These are phyloP conservation scores for Loripinus fragilis DNA, from an alignment of 2,888 invertebrate genomes.

Conservation along the genomic window DNA sequence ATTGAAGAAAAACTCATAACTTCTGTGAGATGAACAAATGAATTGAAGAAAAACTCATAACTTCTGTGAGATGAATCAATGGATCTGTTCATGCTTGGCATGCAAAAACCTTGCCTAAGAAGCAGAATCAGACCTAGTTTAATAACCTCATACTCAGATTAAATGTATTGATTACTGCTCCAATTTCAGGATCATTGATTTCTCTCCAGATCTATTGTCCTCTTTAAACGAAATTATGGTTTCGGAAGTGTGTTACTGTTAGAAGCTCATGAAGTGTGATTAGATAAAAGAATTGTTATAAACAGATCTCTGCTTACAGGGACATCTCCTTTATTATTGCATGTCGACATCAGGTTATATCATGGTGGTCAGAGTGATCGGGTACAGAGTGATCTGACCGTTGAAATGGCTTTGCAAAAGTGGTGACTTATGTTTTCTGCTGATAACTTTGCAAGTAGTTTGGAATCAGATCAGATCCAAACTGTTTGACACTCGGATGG, in stretches of 20 bases:
- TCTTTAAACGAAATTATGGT: conserved; percentile 5
- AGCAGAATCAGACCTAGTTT: background rate
- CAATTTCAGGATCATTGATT: conserved; percentile 4
- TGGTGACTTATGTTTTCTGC: no score
- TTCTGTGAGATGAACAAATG: no score
- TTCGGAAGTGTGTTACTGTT: conserved; percentile 12
- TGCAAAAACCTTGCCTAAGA: no score
- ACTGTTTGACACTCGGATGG: no score
- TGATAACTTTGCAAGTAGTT: no score
- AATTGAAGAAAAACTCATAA: no score
- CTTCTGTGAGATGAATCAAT: no score
- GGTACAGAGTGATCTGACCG: background rate
- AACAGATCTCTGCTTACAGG: background rate
- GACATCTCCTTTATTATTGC: background rate
- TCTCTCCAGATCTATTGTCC: background rate
- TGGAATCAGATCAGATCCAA: no score
- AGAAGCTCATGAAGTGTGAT: background rate
- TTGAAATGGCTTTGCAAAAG: background rate
- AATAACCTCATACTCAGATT: background rate
- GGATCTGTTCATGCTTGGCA: no score
- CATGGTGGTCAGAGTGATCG: no score
- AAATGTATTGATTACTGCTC: conserved; percentile 5
- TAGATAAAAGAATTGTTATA: conserved; percentile 7
- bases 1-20: no score
- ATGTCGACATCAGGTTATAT: background rate